Evolutionary conservation across 2,797 vertebrate genomes (phyloP).

Genomic region (Parotocinclus haroldoi): DNA sequence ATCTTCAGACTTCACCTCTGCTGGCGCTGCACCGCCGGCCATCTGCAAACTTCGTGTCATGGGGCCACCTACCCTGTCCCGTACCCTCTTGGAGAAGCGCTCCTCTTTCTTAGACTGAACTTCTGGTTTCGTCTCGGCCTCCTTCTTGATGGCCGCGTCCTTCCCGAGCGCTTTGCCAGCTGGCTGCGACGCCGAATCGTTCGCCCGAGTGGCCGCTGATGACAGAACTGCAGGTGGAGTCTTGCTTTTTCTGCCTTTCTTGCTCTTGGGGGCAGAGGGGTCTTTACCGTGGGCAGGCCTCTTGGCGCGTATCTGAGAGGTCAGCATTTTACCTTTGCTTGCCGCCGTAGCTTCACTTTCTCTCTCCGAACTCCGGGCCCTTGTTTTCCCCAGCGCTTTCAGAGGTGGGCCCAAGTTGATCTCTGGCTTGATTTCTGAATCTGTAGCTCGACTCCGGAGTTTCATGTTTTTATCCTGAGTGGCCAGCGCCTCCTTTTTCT

Average conservation of each 20-base stretch:
- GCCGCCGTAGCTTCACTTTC: constrained; percentile 54
- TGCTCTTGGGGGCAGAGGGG: constrained; percentile 40
- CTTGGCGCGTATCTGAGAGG: constrained; percentile 59
- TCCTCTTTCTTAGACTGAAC: constrained; percentile 78
- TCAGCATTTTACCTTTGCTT: constrained; percentile 68
- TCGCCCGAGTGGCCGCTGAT: constrained; percentile 54
- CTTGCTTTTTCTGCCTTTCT: constrained; percentile 73
- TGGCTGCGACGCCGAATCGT: constrained; percentile 68
- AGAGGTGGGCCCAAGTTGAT: constrained; percentile 62
- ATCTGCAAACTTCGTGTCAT: constrained; percentile 91
- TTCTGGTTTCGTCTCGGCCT: constrained; percentile 68
- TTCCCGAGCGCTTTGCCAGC: constrained; percentile 73
- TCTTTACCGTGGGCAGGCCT: constrained; percentile 55
- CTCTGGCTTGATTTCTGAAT: constrained; percentile 80
- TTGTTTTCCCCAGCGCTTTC: constrained; percentile 83
- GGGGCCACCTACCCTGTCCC: constrained; percentile 85
- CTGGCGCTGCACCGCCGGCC: constrained; percentile 67
- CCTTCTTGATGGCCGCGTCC: constrained; percentile 69
- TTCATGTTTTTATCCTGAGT: constrained; percentile 69
- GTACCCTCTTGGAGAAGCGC: constrained; percentile 76
- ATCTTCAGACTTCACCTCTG: constrained; percentile 80
- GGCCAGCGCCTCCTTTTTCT: constrained; percentile 65
- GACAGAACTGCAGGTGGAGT: constrained; percentile 59
- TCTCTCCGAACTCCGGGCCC: constrained; percentile 81
- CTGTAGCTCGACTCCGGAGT: constrained; percentile 77